Percentiles rank a stretch among this genome's conserved stretches.
Conservation (phyloP, 2,888 invertebrate species). For the Conus canariensis region DNA sequence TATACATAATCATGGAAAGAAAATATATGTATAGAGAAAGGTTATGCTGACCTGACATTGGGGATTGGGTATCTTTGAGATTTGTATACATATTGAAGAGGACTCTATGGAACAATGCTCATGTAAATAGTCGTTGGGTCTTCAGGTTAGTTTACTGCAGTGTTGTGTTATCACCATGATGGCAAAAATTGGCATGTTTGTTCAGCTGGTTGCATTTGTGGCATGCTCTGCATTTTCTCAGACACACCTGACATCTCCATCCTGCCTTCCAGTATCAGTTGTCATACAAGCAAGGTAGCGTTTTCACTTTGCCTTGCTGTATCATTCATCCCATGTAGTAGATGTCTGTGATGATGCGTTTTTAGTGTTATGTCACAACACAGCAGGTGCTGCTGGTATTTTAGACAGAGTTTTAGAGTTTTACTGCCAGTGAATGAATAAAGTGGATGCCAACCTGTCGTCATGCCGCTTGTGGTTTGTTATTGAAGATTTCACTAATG, state of each 20-base stretch:
- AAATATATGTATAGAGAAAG: too few species aligned
- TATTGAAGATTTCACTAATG: not conserved
- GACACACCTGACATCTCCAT: not conserved
- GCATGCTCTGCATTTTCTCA: not conserved
- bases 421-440: constrained; percentile 20
- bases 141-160: not conserved
- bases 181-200: not conserved
- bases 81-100: not conserved
- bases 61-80: not conserved
- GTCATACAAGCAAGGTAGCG: not conserved
- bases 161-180: not conserved
- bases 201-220: not conserved
- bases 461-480: not conserved
- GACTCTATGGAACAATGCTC: constrained; percentile 1
- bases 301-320: not conserved
- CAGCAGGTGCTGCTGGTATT: constrained; percentile 33
- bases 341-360: not conserved
- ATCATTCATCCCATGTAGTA: not conserved
- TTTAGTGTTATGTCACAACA: constrained; percentile 38
- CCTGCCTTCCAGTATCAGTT: not conserved
- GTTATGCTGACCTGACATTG: not conserved
- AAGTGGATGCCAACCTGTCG: not conserved
- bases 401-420: constrained; percentile 5
- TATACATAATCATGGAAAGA: too few species aligned
- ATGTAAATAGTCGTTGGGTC: not conserved